Conservation (phyloP, 2,888 invertebrate genomes). For the Lasioglossum figueresi region DNA sequence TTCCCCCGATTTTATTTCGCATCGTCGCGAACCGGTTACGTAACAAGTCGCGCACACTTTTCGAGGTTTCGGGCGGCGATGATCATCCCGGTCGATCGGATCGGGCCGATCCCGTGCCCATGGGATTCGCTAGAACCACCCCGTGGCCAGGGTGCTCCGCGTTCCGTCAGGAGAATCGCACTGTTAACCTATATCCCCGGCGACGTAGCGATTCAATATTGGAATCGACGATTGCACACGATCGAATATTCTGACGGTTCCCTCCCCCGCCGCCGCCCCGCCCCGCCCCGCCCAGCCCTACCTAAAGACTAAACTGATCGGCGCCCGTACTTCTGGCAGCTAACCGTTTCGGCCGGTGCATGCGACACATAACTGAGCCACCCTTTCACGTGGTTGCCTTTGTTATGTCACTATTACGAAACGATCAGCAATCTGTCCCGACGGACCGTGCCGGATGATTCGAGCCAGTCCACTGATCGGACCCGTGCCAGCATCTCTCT, state of each 20-base stretch:
- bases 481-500: constrained; percentile 23
- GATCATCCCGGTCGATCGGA: constrained; percentile 8
- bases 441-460: constrained; percentile 16
- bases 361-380: neutral
- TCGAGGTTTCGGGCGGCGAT: constrained; percentile 5
- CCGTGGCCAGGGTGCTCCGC: neutral
- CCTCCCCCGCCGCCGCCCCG: neutral
- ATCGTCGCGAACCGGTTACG: constrained; percentile 46
- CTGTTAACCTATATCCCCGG: constrained; percentile 41
- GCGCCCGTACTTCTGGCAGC: neutral
- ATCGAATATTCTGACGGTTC: neutral
- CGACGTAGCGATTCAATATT: neutral
- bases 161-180: neutral
- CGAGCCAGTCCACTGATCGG: constrained; percentile 39
- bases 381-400: neutral
- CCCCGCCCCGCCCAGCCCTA: neutral
- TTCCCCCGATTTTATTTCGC: constrained; percentile 31
- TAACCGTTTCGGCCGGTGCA: neutral
- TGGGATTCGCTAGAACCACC: neutral
- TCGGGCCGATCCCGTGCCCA: neutral
- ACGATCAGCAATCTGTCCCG: constrained; percentile 9
- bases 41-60: constrained; percentile 31
- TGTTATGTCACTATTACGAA: constrained; percentile 10
- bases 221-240: constrained; percentile 43
- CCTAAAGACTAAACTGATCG: neutral